Conservation (phyloP, 1,140 invertebrate species). For the Drosophila malerkotliana region DNA sequence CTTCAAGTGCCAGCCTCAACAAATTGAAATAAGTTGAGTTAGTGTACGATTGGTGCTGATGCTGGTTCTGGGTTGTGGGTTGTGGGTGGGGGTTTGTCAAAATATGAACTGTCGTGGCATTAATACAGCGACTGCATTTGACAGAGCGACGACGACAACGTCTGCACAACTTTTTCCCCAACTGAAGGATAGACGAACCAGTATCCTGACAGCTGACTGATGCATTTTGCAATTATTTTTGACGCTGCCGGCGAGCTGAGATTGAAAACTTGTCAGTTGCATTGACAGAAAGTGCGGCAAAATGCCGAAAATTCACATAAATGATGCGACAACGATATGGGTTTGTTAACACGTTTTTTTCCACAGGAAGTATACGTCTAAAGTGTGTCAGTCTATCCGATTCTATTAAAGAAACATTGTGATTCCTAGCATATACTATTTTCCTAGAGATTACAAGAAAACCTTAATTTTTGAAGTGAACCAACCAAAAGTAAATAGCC, state of each 20-base stretch:
- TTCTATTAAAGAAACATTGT: background rate
- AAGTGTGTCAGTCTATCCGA: background rate
- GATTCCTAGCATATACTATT: background rate
- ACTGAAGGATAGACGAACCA: conserved; percentile 45
- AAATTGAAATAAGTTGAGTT: conserved; percentile 40
- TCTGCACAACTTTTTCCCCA: conserved; percentile 33
- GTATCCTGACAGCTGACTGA: conserved; percentile 70
- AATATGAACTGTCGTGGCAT: conserved; percentile 54
- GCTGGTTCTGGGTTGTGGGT: background rate
- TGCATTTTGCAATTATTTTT: conserved; percentile 81
- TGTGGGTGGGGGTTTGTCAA: conserved; percentile 36
- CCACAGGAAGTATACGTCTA: too few relatives aligned
- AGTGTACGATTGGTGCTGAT: background rate
- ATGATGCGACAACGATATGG: conserved; percentile 49
- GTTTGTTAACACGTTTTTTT: conserved; percentile 38
- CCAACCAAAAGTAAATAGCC: conserved; percentile 3
- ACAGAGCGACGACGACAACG: conserved; percentile 53
- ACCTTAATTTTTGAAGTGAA: conserved; percentile 2
- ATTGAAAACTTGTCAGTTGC: conserved; percentile 80
- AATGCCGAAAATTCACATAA: conserved; percentile 56
- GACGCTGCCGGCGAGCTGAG: conserved; percentile 62
- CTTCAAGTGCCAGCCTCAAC: conserved; percentile 38
- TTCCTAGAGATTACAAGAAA: background rate
- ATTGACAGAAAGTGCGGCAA: conserved; percentile 32
- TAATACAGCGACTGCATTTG: conserved; percentile 53